Conservation (phyloP, 2,113 vertebrate genomes). For the Crotalus helleri region DNA sequence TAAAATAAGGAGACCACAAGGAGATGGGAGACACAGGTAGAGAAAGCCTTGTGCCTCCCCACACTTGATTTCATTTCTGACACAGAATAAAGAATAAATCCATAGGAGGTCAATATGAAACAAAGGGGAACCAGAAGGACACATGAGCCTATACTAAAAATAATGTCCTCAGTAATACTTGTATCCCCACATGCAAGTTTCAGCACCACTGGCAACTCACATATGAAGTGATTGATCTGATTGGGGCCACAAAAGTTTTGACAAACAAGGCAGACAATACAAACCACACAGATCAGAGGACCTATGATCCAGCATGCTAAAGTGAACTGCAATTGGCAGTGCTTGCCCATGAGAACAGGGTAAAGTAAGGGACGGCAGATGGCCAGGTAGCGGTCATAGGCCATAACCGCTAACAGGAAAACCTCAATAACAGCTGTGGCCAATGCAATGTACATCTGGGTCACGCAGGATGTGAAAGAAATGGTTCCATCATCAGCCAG, state of each 20-base stretch:
- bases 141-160: conserved; percentile 8
- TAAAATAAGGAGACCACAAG: conserved; percentile 40
- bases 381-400: conserved; percentile 23
- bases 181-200: conserved; percentile 53
- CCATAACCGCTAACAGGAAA: background rate
- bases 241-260: conserved; percentile 49
- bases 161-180: background rate
- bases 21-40: conserved; percentile 52
- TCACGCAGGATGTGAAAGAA: conserved; percentile 34
- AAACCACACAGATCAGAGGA: conserved; percentile 23
- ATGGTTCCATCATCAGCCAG: conserved; percentile 23
- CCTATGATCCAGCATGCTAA: background rate
- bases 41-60: conserved; percentile 46
- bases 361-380: conserved; percentile 49
- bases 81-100: background rate
- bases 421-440: background rate
- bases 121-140: conserved; percentile 29
- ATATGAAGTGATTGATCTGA: conserved; percentile 54
- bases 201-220: conserved; percentile 51
- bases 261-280: conserved; percentile 17
- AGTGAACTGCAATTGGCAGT: background rate
- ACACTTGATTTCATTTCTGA: conserved; percentile 14
- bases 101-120: conserved; percentile 39
- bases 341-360: conserved; percentile 30
- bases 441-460: conserved; percentile 41